Evolutionary conservation across 2,888 invertebrate genomes (phyloP), one percentile per base, ranked within the genome.

Genomic region (Drosophila paranaensis): DNA sequence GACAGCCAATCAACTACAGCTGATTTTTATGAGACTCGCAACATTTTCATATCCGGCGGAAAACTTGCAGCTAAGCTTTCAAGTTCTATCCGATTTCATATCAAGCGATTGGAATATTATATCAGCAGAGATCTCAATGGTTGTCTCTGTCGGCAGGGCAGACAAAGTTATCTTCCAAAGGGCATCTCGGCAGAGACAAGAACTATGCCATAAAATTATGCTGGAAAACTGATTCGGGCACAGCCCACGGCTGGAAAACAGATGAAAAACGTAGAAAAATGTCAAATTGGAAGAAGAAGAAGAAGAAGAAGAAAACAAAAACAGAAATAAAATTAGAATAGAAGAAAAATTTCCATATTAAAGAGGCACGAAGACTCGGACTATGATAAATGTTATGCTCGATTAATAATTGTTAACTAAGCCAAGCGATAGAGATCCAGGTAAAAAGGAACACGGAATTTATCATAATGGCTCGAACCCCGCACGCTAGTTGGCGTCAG

Each of bases 341-440:
- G 14, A 20, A 20, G 37, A 39, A 20, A 14, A 74, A 85, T 87
- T 84, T 79, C 77, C 81, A 88, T 85, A 88, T 77, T 69, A 71
- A 74, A 70, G 16, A 51, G 50, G 39, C 54, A 64, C 30, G 50
- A 48, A 78, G 61, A 27, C 10, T 16, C 16, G 67, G 75, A 53
- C 65, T 77, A 82, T 82, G 85, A 87, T 82, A 89, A 82, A 87
- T 87, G 89, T 89, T 88, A 88, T 85, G 88, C 85, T 71, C 87
- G 81, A 87, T 89, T 88, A 87, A 89, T 89, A 87, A 87, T 89
- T 87, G 87, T 85, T 88, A 89, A 89, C 87, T 85, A 80, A 81
- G 83, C 77, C 80, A 79, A 63, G 53, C 74, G 86, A 82, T 82
- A 74, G 74, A 76, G 73, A 81, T 77, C 77, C 71, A 77, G 73